Base-by-base conservation (phyloP, 2,797 vertebrate genomes). In the Cheirogaleus major region DNA sequence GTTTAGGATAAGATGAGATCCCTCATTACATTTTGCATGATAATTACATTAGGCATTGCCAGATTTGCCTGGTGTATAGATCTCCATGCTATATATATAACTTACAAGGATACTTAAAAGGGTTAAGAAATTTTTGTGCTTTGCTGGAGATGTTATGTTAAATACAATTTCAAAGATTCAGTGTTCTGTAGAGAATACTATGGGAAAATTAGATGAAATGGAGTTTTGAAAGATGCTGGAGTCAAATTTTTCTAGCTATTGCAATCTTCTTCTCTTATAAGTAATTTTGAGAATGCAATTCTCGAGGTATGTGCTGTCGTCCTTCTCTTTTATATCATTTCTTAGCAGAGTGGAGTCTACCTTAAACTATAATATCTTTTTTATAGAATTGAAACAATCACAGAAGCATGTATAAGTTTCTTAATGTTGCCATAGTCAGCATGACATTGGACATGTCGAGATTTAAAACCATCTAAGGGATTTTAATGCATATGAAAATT, bases 171-270 rank as follows among this genome's bases (percentile, higher is more conserved):
- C 0, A 0, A 11, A 93, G 85, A 95, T 91, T 76, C 84, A 67
- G 7, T 57, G 69, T 98, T 61, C 92, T 93, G 55, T 85, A 84
- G 83, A 35, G 79, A 97, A 86, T 12, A 27, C 55, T 73, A 48
- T 63, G 96, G 93, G 96, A 97, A n/a, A 95, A 72, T 70, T 96
- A 95, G 61, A 65, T 35, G 80, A 76, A 94, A 57, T 25, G 63
- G 87, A 97, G 82, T 30, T 80, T 85, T 96, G 90, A 89, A 75
- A 96, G 96, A 97, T 92, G 79, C 73, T 96, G 81, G 88, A 95
- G 95, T 84, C 52, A 96, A 96, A 89, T 78, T 52, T 72, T 50
- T 95, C 79, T 20, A 93, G 32, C 9, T 65, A 3, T 41, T 93
- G 52, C 96, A 38, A 81, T 35, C 20, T 81, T 52, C 67, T 94